A percentile compares a stretch with the other conserved stretches of the same genome.
phyloP scores from a whole-genome alignment of 2,888 invertebrate genomes.

The Fragum whitleyi region DNA sequence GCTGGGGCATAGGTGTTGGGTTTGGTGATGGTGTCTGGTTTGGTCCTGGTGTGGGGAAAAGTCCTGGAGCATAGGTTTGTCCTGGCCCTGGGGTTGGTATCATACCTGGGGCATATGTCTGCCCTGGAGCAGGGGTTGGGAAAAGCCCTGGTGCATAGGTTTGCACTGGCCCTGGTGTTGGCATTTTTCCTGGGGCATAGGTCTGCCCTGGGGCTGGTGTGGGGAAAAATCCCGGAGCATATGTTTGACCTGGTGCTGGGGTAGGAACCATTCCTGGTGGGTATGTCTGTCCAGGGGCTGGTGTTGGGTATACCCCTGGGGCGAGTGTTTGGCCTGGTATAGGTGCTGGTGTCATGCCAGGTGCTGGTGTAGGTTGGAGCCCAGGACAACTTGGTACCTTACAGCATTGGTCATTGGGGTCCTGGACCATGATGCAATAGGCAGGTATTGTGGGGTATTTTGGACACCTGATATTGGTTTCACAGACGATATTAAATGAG shows the following conservation, averaged over 20 bases:
- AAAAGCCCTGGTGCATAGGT: slow-evolving; percentile 61
- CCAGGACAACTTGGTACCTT: slow-evolving; percentile 65
- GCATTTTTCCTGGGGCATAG: slow-evolving; percentile 21
- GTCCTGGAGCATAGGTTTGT: slow-evolving; percentile 60
- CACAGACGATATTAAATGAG: too few relatives aligned
- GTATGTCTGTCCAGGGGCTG: slow-evolving; percentile 21
- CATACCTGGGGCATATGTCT: slow-evolving; percentile 25
- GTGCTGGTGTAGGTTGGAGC: slow-evolving; percentile 63
- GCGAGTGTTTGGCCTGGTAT: slow-evolving; percentile 42
- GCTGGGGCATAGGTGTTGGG: slow-evolving; percentile 54
- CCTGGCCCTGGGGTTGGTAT: slow-evolving; percentile 58
- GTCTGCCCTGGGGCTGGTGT: slow-evolving; percentile 29
- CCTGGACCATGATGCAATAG: slow-evolving; percentile 69
- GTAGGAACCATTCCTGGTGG: slow-evolving; percentile 35
- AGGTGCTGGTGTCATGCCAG: slow-evolving; percentile 61
- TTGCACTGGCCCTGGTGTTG: slow-evolving; percentile 55
- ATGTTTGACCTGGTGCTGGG: slow-evolving; percentile 39
- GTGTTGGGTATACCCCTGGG: slow-evolving; percentile 45
- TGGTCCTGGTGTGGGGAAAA: slow-evolving; percentile 53
- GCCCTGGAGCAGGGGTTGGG: slow-evolving; percentile 60
- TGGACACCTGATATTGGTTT: slow-evolving; percentile 72
- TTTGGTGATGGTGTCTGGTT: slow-evolving; percentile 46
- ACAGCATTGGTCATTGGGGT: slow-evolving; percentile 71
- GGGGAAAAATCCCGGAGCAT: slow-evolving; percentile 16
- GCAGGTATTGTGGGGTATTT: slow-evolving; percentile 68